Conservation (phyloP, 2,797 vertebrate genomes). For the Ataeniobius toweri region DNA sequence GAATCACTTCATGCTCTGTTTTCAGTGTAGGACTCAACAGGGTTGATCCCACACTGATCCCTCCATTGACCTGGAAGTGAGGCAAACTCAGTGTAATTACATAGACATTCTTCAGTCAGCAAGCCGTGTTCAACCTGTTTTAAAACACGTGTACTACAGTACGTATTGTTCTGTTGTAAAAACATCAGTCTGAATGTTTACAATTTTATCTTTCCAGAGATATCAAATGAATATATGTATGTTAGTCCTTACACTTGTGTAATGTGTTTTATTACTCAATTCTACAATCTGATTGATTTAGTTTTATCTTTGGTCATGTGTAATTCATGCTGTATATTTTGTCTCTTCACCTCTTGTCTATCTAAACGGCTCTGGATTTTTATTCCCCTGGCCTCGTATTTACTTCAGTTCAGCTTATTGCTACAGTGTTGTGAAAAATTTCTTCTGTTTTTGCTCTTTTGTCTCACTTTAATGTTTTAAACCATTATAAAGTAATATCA, state of each 20-base stretch:
- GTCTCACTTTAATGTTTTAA: background rate
- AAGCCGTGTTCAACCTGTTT: slow-evolving; percentile 43
- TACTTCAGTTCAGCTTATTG: background rate
- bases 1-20: slow-evolving; percentile 6
- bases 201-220: background rate
- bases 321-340: too few relatives aligned
- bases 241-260: background rate
- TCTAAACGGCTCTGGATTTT: background rate
- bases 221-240: background rate
- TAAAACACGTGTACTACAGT: slow-evolving; percentile 17
- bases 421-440: background rate
- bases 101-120: slow-evolving; percentile 65
- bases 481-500: too few relatives aligned
- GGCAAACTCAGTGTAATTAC: slow-evolving; percentile 55
- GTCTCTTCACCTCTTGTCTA: background rate
- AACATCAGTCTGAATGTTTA: background rate
- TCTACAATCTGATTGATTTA: too few relatives aligned
- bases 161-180: background rate
- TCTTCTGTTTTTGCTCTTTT: background rate
- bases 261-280: too few relatives aligned
- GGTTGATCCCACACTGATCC: slow-evolving; percentile 38
- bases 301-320: too few relatives aligned
- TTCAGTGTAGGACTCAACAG: slow-evolving; percentile 27
- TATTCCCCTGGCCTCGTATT: background rate
- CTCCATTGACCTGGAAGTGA: slow-evolving; percentile 54